Percentiles rank a stretch among this genome's conserved stretches.
These are phyloP conservation scores for Nylanderia fulva DNA, from an alignment of 1,140 invertebrate species.

Conservation along the genomic window DNA sequence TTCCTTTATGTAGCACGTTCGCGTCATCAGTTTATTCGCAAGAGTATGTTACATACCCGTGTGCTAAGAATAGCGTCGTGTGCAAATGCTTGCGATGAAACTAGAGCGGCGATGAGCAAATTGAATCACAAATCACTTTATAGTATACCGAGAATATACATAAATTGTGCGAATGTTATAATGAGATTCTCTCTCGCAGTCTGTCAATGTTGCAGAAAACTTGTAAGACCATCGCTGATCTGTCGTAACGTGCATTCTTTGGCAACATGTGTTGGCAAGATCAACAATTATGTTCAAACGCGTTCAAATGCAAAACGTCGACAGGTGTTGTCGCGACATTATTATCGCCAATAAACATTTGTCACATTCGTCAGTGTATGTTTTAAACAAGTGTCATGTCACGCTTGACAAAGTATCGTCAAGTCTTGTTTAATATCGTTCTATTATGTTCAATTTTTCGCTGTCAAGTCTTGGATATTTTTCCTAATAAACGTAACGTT, in stretches of 20 bases:
- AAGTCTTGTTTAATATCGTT: background rate
- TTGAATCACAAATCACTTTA: slow-evolving; percentile 24
- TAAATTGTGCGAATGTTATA: too few species aligned
- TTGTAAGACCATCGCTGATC: background rate
- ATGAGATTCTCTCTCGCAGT: background rate
- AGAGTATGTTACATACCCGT: background rate
- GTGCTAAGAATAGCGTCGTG: too few species aligned
- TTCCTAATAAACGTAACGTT: too few species aligned
- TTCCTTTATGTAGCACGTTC: background rate
- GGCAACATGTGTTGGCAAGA: slow-evolving; percentile 31
- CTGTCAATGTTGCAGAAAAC: background rate
- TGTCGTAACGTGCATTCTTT: background rate
- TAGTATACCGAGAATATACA: background rate
- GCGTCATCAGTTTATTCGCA: background rate
- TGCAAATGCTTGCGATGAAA: background rate
- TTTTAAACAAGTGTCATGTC: background rate
- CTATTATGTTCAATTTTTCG: background rate
- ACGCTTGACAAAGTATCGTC: background rate
- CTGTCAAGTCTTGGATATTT: too few species aligned
- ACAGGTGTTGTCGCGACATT: slow-evolving; percentile 16
- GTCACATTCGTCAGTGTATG: background rate
- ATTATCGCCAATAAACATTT: slow-evolving; percentile 29
- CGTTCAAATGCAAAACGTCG: background rate
- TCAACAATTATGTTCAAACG: background rate
- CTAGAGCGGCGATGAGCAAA: background rate